Conservation (phyloP, 2,888 invertebrate genomes). For the Steinernema carpocapsae region DNA sequence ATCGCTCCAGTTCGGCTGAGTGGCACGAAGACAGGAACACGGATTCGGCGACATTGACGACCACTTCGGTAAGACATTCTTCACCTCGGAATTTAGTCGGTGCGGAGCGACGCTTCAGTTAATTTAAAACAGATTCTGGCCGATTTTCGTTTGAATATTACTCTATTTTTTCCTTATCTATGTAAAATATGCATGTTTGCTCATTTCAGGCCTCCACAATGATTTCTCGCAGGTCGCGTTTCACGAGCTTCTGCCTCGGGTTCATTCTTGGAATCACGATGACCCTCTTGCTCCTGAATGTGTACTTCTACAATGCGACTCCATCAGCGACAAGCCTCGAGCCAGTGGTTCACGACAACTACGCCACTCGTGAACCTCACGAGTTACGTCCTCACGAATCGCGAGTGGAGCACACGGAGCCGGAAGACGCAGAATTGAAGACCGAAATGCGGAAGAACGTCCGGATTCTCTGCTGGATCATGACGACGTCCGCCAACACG, state of each 20-base stretch:
- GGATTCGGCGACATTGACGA: too few species aligned
- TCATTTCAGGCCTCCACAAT: not conserved
- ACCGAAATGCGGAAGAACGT: constrained; percentile 33
- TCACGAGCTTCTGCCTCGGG: not conserved
- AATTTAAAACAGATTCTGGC: too few species aligned
- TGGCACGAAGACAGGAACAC: too few species aligned
- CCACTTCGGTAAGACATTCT: too few species aligned
- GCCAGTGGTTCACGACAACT: not conserved
- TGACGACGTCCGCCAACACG: constrained; percentile 37
- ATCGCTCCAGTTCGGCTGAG: too few species aligned
- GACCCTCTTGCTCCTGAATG: not conserved
- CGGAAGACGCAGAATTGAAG: not conserved
- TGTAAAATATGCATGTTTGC: not conserved
- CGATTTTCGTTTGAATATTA: too few species aligned
- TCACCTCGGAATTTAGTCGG: too few species aligned
- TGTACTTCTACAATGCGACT: too few species aligned
- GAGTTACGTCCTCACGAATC: too few species aligned
- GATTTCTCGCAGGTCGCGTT: not conserved
- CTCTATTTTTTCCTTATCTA: too few species aligned
- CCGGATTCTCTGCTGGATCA: constrained; percentile 39
- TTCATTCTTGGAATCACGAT: not conserved
- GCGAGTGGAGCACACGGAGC: not conserved
- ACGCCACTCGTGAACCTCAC: too few species aligned
- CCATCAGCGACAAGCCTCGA: not conserved
- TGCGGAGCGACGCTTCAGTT: too few species aligned